Evolutionary conservation across 2,888 invertebrate species (phyloP).

Genomic region (Philhelius pedissequus): DNA sequence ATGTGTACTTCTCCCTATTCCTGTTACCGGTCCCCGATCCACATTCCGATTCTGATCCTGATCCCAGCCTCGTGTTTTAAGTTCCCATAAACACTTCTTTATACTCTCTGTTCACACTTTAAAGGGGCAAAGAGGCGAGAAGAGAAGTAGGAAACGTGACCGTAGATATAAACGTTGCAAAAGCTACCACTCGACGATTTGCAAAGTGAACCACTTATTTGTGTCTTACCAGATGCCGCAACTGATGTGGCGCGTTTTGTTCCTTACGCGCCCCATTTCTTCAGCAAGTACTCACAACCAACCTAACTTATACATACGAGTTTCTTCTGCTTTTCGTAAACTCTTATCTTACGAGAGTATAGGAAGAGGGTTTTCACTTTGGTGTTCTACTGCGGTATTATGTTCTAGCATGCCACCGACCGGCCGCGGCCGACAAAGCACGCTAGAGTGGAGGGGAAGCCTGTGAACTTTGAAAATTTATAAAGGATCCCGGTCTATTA

Average conservation of each 20-base stretch:
- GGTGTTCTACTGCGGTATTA: not conserved
- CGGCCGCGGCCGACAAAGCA: not conserved
- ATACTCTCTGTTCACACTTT: slow-evolving; percentile 40
- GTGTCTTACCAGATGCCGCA: slow-evolving; percentile 63
- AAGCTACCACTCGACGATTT: slow-evolving; percentile 64
- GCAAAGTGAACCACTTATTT: slow-evolving; percentile 65
- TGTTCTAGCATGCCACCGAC: not conserved
- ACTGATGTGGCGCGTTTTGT: slow-evolving; percentile 12
- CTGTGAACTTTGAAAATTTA: slow-evolving; percentile 42
- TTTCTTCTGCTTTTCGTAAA: slow-evolving; percentile 14
- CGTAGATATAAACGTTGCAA: slow-evolving; percentile 26
- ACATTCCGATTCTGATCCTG: not conserved
- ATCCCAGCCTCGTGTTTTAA: not conserved
- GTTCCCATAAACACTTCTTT: slow-evolving; percentile 40
- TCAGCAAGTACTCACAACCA: not conserved
- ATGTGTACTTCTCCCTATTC: not conserved
- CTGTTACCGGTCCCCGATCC: not conserved
- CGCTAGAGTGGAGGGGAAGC: not conserved
- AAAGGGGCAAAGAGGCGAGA: not conserved
- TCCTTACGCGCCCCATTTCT: slow-evolving; percentile 4
- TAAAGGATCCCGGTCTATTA: slow-evolving; percentile 42
- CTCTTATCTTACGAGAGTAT: slow-evolving; percentile 1
- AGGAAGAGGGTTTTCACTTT: not conserved
- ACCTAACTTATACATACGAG: not conserved
- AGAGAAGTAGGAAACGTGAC: slow-evolving; percentile 1